Conservation (phyloP, 2,113 vertebrate species). For the Erpornis zantholeuca region DNA sequence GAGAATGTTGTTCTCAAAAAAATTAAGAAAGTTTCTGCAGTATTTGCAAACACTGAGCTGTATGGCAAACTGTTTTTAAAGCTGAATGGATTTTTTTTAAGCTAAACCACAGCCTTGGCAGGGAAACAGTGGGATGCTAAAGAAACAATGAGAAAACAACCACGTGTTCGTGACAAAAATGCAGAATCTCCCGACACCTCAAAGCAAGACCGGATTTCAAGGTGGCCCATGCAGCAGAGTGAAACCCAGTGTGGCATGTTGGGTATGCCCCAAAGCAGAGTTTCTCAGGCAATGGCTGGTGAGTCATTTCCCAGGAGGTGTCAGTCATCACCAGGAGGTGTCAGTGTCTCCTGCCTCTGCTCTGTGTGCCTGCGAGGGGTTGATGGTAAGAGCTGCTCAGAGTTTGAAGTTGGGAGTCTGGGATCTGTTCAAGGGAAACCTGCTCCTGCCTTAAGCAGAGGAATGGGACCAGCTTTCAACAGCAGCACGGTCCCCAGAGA, state of each 20-base stretch:
- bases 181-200: not conserved
- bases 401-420: not conserved
- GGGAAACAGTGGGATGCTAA: not conserved
- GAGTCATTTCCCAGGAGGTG: not conserved
- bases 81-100: not conserved
- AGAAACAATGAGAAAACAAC: not conserved
- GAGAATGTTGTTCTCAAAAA: not conserved
- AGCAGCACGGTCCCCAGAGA: not conserved
- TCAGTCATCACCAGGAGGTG: constrained; percentile 36
- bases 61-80: not conserved
- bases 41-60: not conserved
- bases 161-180: not conserved
- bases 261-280: not conserved
- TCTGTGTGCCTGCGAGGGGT: fast-evolving
- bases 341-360: constrained; percentile 9
- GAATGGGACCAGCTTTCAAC: not conserved
- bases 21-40: not conserved
- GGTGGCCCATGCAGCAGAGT: not conserved
- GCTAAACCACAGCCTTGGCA: not conserved
- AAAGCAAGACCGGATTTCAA: not conserved
- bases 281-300: not conserved
- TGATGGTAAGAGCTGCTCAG: not conserved
- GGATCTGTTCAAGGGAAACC: not conserved
- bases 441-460: not conserved
- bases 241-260: not conserved